These are phyloP conservation scores for Chiridota heheva DNA, from an alignment of 35 echinoderm and acorn worm genomes.

Conservation along the genomic window DNA sequence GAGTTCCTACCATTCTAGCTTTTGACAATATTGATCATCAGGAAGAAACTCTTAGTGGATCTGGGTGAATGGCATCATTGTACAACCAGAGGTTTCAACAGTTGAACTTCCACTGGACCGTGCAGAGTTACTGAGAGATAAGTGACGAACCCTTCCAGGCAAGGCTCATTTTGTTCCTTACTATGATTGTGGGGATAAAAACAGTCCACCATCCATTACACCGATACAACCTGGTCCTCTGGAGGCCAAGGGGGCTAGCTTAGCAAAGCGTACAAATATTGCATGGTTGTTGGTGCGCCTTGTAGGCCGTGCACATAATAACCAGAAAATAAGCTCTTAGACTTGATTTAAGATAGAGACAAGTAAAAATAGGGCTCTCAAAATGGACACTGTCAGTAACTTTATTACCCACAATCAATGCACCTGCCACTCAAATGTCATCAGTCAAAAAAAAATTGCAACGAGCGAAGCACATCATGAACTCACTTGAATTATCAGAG, in stretches of 20 bases:
- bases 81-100: constrained; percentile 3
- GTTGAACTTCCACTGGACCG: neutral
- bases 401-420: constrained; percentile 54
- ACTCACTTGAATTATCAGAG: neutral
- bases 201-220: neutral
- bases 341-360: constrained; percentile 43
- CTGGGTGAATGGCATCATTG: constrained; percentile 26
- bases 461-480: neutral
- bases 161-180: neutral
- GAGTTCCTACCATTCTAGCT: constrained; percentile 1
- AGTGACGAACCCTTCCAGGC: neutral
- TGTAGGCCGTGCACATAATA: neutral
- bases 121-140: neutral
- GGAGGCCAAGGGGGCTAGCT: neutral
- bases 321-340: constrained; percentile 46
- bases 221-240: too few species aligned
- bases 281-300: neutral
- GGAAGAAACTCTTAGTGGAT: constrained; percentile 25
- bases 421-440: constrained; percentile 31
- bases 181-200: constrained; percentile 9
- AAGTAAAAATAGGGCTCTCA: neutral
- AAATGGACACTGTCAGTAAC: constrained; percentile 10
- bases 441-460: constrained; percentile 23
- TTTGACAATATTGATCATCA: constrained; percentile 34
- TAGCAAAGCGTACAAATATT: constrained; percentile 8